Evolutionary conservation across 2,888 invertebrate genomes (phyloP).

Genomic region (Brachylomia viminalis): DNA sequence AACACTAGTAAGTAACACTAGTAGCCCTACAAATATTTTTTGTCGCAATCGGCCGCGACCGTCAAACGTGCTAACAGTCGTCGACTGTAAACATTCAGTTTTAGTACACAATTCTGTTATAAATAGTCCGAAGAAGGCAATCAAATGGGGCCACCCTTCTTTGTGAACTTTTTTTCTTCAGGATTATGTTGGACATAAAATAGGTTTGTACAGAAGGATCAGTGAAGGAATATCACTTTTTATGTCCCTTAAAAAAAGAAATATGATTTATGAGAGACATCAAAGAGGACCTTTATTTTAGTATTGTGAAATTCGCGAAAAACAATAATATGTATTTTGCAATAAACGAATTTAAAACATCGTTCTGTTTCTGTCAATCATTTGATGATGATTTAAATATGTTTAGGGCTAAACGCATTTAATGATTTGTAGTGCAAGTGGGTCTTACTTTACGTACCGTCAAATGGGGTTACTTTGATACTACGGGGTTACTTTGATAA

Average conservation of each 20-base stretch:
- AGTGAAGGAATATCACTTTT: conserved; percentile 21
- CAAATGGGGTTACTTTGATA: no score
- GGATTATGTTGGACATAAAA: conserved; percentile 42
- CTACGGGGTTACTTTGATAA: no score
- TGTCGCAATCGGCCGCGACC: conserved; percentile 57
- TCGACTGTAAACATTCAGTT: conserved; percentile 67
- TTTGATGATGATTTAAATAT: background rate
- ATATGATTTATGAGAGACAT: background rate
- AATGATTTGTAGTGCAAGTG: background rate
- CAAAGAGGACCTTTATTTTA: conserved; percentile 1
- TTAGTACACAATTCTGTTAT: conserved; percentile 69
- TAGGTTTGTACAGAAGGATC: conserved; percentile 42
- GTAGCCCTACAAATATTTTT: conserved; percentile 65
- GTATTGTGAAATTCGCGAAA: background rate
- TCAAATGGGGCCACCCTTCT: conserved; percentile 65
- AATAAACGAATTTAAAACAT: background rate
- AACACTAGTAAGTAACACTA: conserved; percentile 27
- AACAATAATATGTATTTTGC: no score
- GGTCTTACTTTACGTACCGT: no score
- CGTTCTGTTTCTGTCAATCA: background rate
- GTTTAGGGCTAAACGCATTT: background rate
- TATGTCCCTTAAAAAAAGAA: conserved; percentile 1
- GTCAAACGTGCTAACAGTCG: conserved; percentile 59
- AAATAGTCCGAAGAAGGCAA: conserved; percentile 69
- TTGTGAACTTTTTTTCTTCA: conserved; percentile 57